Evolutionary conservation across 2,888 invertebrate genomes (phyloP).

Genomic region (Trypoxylon attenuatum): DNA sequence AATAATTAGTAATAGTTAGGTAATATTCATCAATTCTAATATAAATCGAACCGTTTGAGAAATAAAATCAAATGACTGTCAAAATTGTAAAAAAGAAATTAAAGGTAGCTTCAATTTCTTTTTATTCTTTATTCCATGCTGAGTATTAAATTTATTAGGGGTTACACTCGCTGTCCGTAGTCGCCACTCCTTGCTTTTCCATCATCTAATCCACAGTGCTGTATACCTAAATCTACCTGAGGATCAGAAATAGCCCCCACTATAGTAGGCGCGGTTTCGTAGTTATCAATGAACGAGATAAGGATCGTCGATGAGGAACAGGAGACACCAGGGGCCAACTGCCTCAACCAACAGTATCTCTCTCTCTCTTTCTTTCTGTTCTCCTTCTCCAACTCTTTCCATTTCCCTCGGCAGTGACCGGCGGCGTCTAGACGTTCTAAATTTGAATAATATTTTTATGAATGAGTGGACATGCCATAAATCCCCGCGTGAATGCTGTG

Average conservation of each 20-base stretch:
- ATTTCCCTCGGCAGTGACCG: slow-evolving; percentile 15
- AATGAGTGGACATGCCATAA: slow-evolving; percentile 72
- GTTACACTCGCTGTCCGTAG: too few species aligned
- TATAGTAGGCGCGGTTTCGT: slow-evolving; percentile 12
- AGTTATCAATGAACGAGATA: slow-evolving; percentile 60
- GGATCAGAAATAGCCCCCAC: slow-evolving; percentile 17
- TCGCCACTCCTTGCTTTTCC: too few species aligned
- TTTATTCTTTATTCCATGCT: too few species aligned
- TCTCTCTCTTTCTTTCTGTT: too few species aligned
- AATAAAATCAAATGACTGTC: too few species aligned
- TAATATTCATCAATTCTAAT: too few species aligned
- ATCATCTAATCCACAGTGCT: slow-evolving; percentile 14
- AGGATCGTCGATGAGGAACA: slow-evolving; percentile 48
- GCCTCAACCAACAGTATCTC: slow-evolving; percentile 12
- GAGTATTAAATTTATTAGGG: too few species aligned
- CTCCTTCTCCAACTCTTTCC: background rate
- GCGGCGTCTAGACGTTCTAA: slow-evolving; percentile 71
- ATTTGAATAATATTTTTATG: slow-evolving; percentile 75
- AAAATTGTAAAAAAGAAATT: too few species aligned
- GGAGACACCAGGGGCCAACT: slow-evolving; percentile 18
- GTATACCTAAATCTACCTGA: background rate
- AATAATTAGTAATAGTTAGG: too few species aligned
- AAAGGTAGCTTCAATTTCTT: too few species aligned
- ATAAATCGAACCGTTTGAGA: too few species aligned
- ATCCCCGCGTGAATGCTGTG: slow-evolving; percentile 66